Conservation (phyloP, 23 tunicate genomes). For the Ciona savignyi region DNA sequence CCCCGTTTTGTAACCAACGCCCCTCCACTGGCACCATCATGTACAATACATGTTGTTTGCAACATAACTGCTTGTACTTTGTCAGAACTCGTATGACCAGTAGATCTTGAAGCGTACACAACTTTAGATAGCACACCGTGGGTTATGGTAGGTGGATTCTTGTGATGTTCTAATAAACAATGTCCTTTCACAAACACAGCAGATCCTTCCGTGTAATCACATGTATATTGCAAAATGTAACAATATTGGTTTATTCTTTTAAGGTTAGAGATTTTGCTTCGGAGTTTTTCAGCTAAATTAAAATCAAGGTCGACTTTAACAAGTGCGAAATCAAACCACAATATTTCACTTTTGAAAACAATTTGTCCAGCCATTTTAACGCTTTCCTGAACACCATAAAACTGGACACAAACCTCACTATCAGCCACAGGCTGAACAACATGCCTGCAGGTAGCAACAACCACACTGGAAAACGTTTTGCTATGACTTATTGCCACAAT, state of each 20-base stretch:
- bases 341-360: conserved; percentile 4
- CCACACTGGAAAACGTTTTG: neutral
- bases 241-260: neutral
- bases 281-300: neutral
- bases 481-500: conserved; percentile 11
- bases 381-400: conserved; percentile 3
- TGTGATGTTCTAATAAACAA: conserved; percentile 26
- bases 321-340: conserved; percentile 52
- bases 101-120: neutral
- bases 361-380: neutral
- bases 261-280: neutral
- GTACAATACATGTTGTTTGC: conserved; percentile 51
- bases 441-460: conserved; percentile 43
- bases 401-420: neutral
- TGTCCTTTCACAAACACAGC: conserved; percentile 40
- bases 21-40: conserved; percentile 64
- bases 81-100: too few relatives aligned
- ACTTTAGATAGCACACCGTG: conserved; percentile 35
- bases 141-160: conserved; percentile 27
- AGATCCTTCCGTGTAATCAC: neutral
- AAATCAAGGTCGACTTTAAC: conserved; percentile 10
- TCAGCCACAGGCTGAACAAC: conserved; percentile 29
- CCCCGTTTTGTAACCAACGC: conserved; percentile 15
- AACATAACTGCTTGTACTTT: conserved; percentile 27
- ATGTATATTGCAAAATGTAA: neutral